phyloP scores from a whole-genome alignment of 2,113 vertebrate species.

The Ceyx margarethae region DNA sequence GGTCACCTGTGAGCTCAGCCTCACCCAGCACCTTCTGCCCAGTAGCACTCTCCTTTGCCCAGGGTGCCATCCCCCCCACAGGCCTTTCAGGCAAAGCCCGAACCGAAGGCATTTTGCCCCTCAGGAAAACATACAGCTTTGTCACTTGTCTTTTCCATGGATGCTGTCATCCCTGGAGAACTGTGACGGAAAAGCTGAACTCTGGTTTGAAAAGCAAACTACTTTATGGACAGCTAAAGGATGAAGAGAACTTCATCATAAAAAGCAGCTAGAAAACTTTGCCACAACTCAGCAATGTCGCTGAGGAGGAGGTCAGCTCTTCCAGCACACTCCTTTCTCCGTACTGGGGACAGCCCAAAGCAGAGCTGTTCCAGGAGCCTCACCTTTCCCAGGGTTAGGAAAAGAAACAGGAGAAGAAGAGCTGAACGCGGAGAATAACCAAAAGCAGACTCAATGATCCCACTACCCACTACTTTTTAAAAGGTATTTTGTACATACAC shows the following conservation, averaged over 20 bases:
- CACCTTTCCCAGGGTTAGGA: background rate
- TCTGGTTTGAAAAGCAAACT: background rate
- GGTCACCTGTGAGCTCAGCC: background rate
- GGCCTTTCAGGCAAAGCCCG: background rate
- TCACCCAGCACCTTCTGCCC: background rate
- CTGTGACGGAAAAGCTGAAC: background rate
- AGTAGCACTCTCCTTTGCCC: background rate
- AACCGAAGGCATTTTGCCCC: background rate
- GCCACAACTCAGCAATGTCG: background rate
- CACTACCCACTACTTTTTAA: background rate
- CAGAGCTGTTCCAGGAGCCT: background rate
- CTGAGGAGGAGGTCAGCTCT: background rate
- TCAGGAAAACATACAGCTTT: background rate
- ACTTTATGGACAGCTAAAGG: background rate
- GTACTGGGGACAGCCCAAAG: background rate
- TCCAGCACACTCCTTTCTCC: background rate
- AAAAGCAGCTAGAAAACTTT: background rate
- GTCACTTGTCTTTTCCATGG: background rate
- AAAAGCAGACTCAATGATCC: background rate
- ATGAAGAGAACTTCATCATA: background rate
- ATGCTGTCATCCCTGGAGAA: background rate
- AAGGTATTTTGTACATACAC: background rate
- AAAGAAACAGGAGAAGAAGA: background rate
- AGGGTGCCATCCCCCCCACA: background rate
- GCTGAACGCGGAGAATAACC: background rate